phyloP scores from a whole-genome alignment of 2,888 invertebrate genomes.

The Chamaedrilus cognettii region DNA sequence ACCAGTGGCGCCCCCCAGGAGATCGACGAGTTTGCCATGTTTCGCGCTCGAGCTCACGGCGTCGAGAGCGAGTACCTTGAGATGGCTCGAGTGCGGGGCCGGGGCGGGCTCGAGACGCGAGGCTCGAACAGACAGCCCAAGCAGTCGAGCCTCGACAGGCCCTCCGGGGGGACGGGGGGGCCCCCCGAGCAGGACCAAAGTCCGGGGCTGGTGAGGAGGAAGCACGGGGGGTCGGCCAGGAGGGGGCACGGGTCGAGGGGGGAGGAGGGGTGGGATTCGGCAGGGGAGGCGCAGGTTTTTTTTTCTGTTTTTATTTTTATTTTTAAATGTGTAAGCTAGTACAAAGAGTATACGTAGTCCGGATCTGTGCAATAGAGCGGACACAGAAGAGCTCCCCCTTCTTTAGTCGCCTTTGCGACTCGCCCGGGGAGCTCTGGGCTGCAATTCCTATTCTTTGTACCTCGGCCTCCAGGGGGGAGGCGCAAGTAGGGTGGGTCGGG shows the following conservation, averaged over 20 bases:
- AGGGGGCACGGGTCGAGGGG: neutral
- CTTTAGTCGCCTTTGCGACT: no score
- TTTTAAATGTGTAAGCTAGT: no score
- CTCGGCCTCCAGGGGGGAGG: no score
- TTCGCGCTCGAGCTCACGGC: slow-evolving; percentile 29
- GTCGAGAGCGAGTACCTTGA: slow-evolving; percentile 27
- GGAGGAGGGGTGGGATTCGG: neutral
- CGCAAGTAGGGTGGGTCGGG: no score
- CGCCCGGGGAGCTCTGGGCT: no score
- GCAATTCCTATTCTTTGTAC: no score
- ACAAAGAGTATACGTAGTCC: no score
- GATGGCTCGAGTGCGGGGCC: slow-evolving; percentile 18
- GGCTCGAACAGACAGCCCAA: neutral
- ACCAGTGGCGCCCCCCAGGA: slow-evolving; percentile 1
- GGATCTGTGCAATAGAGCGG: no score
- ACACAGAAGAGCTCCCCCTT: no score
- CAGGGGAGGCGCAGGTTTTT: no score
- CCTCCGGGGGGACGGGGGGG: neutral
- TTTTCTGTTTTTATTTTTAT: no score
- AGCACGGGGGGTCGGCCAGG: neutral
- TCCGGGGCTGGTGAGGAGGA: neutral
- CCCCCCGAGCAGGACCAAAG: no score
- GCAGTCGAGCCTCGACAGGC: neutral
- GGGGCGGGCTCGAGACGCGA: neutral
- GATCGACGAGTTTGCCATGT: slow-evolving; percentile 36